Conservation (phyloP, 1,140 invertebrate species). For the Telenomus remus region DNA sequence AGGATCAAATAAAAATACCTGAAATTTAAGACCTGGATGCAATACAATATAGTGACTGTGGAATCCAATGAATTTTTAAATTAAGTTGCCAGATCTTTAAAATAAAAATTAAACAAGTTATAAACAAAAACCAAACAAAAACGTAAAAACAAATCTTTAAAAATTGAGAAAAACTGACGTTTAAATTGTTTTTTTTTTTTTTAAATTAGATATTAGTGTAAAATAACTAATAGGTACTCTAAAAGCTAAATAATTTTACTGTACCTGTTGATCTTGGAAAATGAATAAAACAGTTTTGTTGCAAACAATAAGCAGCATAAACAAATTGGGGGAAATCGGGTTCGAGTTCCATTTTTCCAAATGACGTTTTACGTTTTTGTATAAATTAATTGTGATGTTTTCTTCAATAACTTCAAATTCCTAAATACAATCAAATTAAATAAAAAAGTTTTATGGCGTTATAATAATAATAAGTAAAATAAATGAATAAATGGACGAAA, state of each 20-base stretch:
- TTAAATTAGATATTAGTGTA: no score
- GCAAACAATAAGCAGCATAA: conserved; percentile 71
- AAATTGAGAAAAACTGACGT: no score
- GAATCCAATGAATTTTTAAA: no score
- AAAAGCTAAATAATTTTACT: no score
- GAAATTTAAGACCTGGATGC: conserved; percentile 5
- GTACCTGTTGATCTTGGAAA: conserved; percentile 70
- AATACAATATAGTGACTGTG: background rate
- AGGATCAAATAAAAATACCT: conserved; percentile 71
- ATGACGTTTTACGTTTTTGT: conserved; percentile 63
- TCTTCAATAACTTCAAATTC: conserved; percentile 68
- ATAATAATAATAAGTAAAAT: background rate
- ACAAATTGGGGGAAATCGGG: conserved; percentile 64
- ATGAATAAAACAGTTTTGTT: conserved; percentile 71
- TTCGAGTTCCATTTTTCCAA: conserved; percentile 65
- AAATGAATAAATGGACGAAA: no score
- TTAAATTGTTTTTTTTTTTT: no score
- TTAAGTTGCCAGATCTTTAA: no score
- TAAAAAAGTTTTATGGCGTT: background rate
- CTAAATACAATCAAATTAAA: conserved; percentile 42
- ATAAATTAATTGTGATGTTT: conserved; percentile 62
- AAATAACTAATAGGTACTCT: no score
- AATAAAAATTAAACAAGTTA: no score
- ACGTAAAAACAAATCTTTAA: no score
- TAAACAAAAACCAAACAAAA: no score